Conservation (phyloP, 2,888 invertebrate genomes). For the Brenthis hecate region DNA sequence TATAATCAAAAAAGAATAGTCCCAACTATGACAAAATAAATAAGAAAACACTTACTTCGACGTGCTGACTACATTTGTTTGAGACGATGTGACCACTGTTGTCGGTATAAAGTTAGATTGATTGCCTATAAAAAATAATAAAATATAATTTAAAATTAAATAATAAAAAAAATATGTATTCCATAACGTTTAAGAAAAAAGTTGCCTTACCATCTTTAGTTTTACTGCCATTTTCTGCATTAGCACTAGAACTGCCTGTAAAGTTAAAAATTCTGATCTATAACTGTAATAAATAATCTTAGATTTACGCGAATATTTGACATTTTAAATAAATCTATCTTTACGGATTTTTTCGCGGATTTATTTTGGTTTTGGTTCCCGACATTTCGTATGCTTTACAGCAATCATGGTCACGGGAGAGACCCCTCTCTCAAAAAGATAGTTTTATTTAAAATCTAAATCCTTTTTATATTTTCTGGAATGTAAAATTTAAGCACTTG, state of each 20-base stretch:
- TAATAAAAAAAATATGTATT: background rate
- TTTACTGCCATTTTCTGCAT: constrained; percentile 73
- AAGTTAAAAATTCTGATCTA: constrained; percentile 17
- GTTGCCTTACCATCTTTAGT: constrained; percentile 72
- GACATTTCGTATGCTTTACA: too few relatives aligned
- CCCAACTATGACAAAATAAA: background rate
- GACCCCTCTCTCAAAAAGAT: too few relatives aligned
- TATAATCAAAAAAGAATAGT: too few relatives aligned
- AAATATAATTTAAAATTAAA: constrained; percentile 5
- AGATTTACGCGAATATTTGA: too few relatives aligned
- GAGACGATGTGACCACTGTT: constrained; percentile 78
- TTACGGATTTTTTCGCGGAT: too few relatives aligned
- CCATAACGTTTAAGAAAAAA: background rate
- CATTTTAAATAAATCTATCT: too few relatives aligned
- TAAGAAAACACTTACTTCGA: constrained; percentile 69
- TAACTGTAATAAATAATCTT: background rate
- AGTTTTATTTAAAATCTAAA: too few relatives aligned
- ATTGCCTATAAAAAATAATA: constrained; percentile 61
- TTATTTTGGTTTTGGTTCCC: too few relatives aligned
- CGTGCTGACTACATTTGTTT: constrained; percentile 80
- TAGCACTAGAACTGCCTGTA: constrained; percentile 77
- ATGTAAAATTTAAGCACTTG: too few relatives aligned
- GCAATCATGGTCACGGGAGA: too few relatives aligned
- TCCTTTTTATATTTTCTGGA: too few relatives aligned
- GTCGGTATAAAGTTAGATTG: constrained; percentile 79